phyloP scores from a whole-genome alignment of 2,797 vertebrate species.

The Enteromius argenteus region DNA sequence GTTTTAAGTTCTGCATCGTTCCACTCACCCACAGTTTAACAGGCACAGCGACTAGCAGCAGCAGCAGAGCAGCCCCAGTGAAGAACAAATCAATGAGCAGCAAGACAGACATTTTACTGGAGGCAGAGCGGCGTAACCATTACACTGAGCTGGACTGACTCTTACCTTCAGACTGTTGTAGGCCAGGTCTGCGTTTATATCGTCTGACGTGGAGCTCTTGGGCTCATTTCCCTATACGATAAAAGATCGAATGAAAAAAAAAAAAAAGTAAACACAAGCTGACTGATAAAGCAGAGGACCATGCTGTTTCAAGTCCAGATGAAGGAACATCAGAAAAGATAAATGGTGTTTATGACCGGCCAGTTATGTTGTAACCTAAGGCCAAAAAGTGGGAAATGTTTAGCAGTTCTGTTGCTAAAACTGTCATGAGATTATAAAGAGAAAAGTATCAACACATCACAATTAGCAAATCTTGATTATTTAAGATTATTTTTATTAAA shows the following conservation, averaged over 20 bases:
- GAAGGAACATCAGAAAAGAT: constrained; percentile 43
- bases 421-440: not conserved
- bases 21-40: constrained; percentile 65
- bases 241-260: constrained; percentile 38
- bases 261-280: constrained; percentile 24
- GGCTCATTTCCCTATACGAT: constrained; percentile 77
- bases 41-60: constrained; percentile 54
- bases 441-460: not conserved
- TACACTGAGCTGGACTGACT: not conserved
- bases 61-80: constrained; percentile 51
- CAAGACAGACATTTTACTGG: constrained; percentile 57
- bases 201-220: constrained; percentile 71
- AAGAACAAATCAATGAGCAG: constrained; percentile 63
- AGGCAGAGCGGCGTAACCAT: not conserved
- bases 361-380: not conserved
- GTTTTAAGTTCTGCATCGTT: not conserved
- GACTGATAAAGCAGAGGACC: constrained; percentile 51
- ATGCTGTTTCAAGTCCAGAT: constrained; percentile 27
- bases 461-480: not conserved
- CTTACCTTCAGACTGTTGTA: constrained; percentile 95
- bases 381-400: not conserved
- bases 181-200: constrained; percentile 83
- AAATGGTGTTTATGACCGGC: constrained; percentile 29
- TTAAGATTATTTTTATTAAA: not conserved
- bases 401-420: not conserved